Evolutionary conservation across 2,797 vertebrate genomes (phyloP), one percentile per base, ranked within the genome.

Genomic region (Helarctos malayanus): DNA sequence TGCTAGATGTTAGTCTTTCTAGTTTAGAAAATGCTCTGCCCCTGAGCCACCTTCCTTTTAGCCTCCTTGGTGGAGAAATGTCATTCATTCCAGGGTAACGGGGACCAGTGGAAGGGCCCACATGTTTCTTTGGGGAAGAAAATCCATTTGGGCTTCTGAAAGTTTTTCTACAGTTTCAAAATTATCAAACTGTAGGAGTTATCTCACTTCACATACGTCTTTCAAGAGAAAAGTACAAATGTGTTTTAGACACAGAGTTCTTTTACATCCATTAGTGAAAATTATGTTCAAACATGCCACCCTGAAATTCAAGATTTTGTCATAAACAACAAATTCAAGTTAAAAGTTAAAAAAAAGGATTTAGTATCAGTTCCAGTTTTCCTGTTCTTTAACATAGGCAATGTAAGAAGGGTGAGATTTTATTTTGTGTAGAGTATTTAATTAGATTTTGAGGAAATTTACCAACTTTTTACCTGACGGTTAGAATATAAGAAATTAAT

Each of bases 231-330:
- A 87, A 85, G 19, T 89, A 73, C 0, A 16, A 81, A 91, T 69
- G 19, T 91, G 76, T 91, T 95, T 91, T 87, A 96, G 32, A 14
- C 29, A 3, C 16, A 96, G 52, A 73, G 38, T 85, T 95, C 54
- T 96, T 95, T 94, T 87, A 25, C 0, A 93, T 94, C 78, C 89
- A 94, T 94, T 96, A 97, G 87, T 89, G 93, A 94, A 95, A 96
- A 97, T 97, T 93, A 68, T 80, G 73, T 49, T 61, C 80, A 97
- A 97, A 95, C 45, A 13, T 90, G 29, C 38, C 76, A 87, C 59
- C 65, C n/a, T n/a, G 65, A 90, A 93, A 86, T 85, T 84, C 82
- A 94, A 86, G 7, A 88, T 78, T 88, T 81, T 59, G 56, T 94
- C 85, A 75, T 78, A 92, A 92, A 85, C 80, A 92, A 63, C 29